A percentile compares a stretch with the other conserved stretches of the same genome.
Conservation (phyloP, 2,797 vertebrate species). For the Thunnus albacares region DNA sequence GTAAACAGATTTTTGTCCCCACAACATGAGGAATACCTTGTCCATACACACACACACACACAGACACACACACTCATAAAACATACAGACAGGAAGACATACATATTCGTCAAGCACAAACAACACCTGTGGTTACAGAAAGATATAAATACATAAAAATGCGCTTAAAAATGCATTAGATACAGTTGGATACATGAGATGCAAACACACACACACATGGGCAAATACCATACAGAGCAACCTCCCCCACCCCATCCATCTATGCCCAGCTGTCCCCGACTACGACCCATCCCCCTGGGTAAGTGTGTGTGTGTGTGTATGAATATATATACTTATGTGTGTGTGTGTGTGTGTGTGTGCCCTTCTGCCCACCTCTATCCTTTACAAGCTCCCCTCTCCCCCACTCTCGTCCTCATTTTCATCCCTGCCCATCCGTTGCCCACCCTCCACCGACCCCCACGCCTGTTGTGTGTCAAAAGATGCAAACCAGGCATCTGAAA, state of each 20-base stretch:
- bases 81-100: conserved; percentile 21
- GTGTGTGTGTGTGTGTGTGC: conserved; percentile 36
- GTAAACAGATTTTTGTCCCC: too few relatives aligned
- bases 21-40: too few relatives aligned
- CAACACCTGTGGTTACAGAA: conserved; percentile 18
- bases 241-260: conserved; percentile 72
- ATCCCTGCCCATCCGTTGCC: conserved; percentile 4
- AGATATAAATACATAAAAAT: conserved; percentile 27
- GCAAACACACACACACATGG: conserved; percentile 38
- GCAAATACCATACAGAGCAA: conserved; percentile 41
- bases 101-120: conserved; percentile 34
- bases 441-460: background rate
- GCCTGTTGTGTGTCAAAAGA: conserved; percentile 23
- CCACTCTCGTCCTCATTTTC: conserved; percentile 15
- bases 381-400: conserved; percentile 23
- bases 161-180: conserved; percentile 33
- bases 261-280: conserved; percentile 73
- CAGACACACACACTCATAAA: conserved; percentile 8
- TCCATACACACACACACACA: background rate
- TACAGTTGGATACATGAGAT: conserved; percentile 20
- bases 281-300: conserved; percentile 69
- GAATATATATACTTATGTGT: conserved; percentile 2
- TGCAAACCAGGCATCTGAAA: conserved; percentile 42
- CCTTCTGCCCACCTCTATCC: conserved; percentile 70
- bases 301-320: conserved; percentile 9